Conservation (phyloP, 2,888 invertebrate species). For the Atethmia centrago region DNA sequence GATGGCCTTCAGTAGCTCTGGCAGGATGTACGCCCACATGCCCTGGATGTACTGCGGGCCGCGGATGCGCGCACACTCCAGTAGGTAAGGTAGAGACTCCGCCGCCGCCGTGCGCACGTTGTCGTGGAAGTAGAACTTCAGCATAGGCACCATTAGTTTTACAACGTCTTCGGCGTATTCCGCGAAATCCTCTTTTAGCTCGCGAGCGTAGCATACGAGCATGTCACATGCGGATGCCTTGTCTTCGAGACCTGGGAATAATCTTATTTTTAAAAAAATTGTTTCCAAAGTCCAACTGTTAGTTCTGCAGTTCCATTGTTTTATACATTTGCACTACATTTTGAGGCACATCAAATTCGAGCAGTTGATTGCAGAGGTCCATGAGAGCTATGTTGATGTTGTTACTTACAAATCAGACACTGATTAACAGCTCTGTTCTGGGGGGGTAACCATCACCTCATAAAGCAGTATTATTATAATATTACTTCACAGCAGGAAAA, state of each 20-base stretch:
- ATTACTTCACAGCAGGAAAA: too few relatives aligned
- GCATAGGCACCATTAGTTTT: slow-evolving; percentile 95
- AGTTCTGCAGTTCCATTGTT: neutral
- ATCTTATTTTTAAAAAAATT: neutral
- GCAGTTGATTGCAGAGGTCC: neutral
- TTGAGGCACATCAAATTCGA: neutral
- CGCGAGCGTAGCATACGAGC: slow-evolving; percentile 98
- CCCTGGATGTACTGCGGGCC: slow-evolving; percentile 92
- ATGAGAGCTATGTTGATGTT: neutral
- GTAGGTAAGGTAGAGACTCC: slow-evolving; percentile 96
- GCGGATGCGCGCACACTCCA: slow-evolving; percentile 96
- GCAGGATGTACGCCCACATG: slow-evolving; percentile 97
- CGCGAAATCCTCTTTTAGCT: slow-evolving; percentile 95
- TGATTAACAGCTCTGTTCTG: neutral
- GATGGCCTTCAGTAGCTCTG: slow-evolving; percentile 96
- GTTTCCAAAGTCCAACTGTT: neutral
- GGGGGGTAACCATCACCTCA: too few relatives aligned
- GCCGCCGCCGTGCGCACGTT: slow-evolving; percentile 98
- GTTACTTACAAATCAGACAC: neutral
- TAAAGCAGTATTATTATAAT: too few relatives aligned
- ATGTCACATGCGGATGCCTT: slow-evolving; percentile 99
- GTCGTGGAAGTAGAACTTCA: slow-evolving; percentile 98
- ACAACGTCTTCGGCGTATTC: slow-evolving; percentile 92
- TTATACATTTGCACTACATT: neutral
- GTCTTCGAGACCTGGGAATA: slow-evolving; percentile 94